Evolutionary conservation across 1,140 invertebrate genomes (phyloP), one percentile per base, ranked within the genome.

Genomic region (Bombus picipes): DNA sequence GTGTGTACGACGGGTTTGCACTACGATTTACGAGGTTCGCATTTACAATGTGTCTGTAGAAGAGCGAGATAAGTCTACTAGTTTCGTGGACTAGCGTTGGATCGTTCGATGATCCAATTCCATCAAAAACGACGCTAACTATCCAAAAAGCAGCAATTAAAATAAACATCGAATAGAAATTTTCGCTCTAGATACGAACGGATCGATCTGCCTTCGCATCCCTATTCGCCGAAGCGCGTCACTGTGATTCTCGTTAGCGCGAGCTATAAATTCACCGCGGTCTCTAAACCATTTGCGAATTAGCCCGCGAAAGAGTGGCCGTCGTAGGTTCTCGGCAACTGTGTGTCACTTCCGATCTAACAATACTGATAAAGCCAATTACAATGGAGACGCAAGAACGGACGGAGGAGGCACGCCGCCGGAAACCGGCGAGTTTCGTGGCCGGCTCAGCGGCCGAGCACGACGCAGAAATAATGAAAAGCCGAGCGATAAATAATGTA

Each of bases 401-500:
- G 2, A n/a, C 10, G 32, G 72, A 66, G 53, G 8, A 53, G 6
- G 43, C 82, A 59, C 59, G 59, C 83, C 81, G 81, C 66, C 71
- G 65, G 88, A 78, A 74, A 89, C 68, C 74, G 80, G 25, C 13
- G 41, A 82, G 78, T 90, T 87, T 89, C 85, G 89, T 81, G 65
- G 65, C 81, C 62, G 75, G 66, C 81, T 76, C 77, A 81, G 72
- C 78, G 70, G 66, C 13, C 73, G 78, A 41, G 59, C 74, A 81
- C 65, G 77, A 73, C 80, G 70, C 89, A 92, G 93, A 93, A 94
- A 94, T 94, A 94, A 95, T 94, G 93, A 95, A 94, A 95, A 94
- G 93, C 92, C 88, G 88, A 88, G 92, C 92, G 94, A 95, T 95
- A 95, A 95, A 95, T 95, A 94, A 95, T 94, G 93, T 91, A 95